Percentiles rank a stretch among this genome's conserved stretches.
These are phyloP conservation scores for Chalcis sispes DNA, from an alignment of 2,888 invertebrate genomes.

Conservation along the genomic window DNA sequence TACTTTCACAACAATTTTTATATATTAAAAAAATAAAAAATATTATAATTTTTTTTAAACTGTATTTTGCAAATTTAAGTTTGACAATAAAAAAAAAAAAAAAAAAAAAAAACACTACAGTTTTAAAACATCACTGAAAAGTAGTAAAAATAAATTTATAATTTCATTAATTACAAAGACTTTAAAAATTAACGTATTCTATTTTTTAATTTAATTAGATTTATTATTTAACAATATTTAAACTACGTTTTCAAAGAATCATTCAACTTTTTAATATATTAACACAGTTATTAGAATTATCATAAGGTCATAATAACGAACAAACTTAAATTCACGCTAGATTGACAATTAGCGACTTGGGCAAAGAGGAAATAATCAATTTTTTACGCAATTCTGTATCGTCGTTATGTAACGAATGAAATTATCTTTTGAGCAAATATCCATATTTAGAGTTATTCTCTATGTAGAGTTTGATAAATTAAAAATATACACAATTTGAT, in stretches of 20 bases:
- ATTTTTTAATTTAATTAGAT: neutral
- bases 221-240: constrained; percentile 16
- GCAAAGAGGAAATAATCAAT: no score
- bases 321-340: constrained; percentile 5
- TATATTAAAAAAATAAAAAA: constrained; percentile 17
- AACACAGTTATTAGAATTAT: constrained; percentile 9
- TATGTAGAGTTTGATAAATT: no score
- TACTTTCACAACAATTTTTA: neutral
- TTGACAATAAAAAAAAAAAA: neutral
- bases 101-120: neutral
- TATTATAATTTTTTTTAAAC: constrained; percentile 23
- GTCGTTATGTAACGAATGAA: no score
- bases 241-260: constrained; percentile 9
- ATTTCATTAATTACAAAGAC: neutral
- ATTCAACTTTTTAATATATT: constrained; percentile 17
- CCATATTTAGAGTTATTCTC: no score
- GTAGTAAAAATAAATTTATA: constrained; percentile 19
- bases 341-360: no score
- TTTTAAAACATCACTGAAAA: constrained; percentile 2
- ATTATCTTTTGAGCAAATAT: no score
- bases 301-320: constrained; percentile 11
- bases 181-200: constrained; percentile 3
- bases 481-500: no score
- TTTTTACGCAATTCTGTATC: no score
- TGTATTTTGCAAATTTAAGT: neutral